Conservation (phyloP, 2,113 vertebrate genomes). For the Thalassarche chlororhynchos region DNA sequence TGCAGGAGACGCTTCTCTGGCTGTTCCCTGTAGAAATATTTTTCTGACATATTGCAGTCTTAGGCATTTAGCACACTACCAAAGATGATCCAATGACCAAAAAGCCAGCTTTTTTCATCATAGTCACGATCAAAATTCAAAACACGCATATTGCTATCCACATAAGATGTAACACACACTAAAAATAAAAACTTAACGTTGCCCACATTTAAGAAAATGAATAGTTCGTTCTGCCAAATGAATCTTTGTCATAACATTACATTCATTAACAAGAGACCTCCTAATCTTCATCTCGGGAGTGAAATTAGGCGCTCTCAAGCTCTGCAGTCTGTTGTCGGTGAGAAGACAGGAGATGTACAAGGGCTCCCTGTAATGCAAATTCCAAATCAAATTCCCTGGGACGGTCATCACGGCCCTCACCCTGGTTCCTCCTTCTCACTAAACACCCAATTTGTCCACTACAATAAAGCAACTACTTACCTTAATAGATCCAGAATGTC, state of each 20-base stretch:
- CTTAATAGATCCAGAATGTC: not conserved
- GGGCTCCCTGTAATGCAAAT: not conserved
- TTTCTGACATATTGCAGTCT: not conserved
- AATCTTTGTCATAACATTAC: not conserved
- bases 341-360: not conserved
- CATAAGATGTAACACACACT: not conserved
- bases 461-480: constrained; percentile 15
- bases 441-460: not conserved
- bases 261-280: not conserved
- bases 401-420: rapidly evolving
- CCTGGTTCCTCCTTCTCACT: not conserved
- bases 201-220: not conserved
- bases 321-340: not conserved
- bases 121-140: not conserved
- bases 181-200: not conserved
- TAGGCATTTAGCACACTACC: not conserved
- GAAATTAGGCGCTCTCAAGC: not conserved
- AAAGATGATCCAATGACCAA: not conserved
- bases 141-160: not conserved
- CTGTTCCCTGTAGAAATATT: not conserved
- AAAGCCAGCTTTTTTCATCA: not conserved
- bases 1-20: not conserved
- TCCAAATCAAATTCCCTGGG: not conserved
- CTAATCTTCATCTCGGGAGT: not conserved
- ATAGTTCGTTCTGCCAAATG: not conserved